Evolutionary conservation across 2,113 vertebrate species (phyloP).

Genomic region (Callionymus lyra): DNA sequence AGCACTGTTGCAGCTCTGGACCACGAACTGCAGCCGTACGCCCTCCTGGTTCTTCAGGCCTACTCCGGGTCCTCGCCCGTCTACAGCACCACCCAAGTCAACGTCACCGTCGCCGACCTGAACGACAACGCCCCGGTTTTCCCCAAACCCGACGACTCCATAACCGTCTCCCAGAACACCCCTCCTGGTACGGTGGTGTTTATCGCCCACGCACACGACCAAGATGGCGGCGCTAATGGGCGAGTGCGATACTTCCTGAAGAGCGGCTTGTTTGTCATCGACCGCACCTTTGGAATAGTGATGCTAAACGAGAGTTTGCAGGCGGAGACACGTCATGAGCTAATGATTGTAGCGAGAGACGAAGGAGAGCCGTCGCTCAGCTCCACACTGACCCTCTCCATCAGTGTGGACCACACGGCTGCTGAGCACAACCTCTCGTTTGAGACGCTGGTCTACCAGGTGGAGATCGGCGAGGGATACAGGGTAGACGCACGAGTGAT

Average conservation of each 20-base stretch:
- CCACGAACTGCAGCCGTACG: conserved; percentile 67
- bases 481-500: conserved; percentile 62
- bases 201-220: conserved; percentile 78
- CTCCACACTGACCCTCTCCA: conserved; percentile 59
- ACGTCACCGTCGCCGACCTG: conserved; percentile 72
- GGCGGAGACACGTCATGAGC: conserved; percentile 26
- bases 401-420: conserved; percentile 60
- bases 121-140: conserved; percentile 83
- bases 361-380: conserved; percentile 66
- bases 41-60: conserved; percentile 74
- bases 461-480: conserved; percentile 76
- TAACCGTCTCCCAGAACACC: conserved; percentile 63
- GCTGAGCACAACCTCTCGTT: conserved; percentile 65
- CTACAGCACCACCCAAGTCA: conserved; percentile 78
- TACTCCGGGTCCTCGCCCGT: conserved; percentile 57
- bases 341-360: conserved; percentile 74
- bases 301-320: conserved; percentile 65
- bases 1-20: conserved; percentile 69
- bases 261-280: conserved; percentile 62
- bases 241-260: conserved; percentile 68
- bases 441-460: conserved; percentile 78
- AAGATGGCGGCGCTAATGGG: conserved; percentile 77
- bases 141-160: conserved; percentile 43
- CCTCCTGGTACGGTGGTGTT: conserved; percentile 74
- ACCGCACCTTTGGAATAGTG: conserved; percentile 67